phyloP scores from a whole-genome alignment of 2,888 invertebrate species.

The Drosophila borealis region DNA sequence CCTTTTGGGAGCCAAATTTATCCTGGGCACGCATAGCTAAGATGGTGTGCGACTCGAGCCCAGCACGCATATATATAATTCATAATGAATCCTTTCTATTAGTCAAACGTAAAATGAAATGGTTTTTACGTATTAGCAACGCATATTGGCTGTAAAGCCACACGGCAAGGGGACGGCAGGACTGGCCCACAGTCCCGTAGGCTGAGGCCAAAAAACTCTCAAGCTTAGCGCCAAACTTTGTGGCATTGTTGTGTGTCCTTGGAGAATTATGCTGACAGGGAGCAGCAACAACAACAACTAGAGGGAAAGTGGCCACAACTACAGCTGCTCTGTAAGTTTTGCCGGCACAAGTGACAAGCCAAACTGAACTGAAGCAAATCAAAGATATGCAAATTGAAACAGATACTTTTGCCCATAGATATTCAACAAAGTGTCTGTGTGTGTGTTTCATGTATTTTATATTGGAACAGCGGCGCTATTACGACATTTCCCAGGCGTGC shows the following conservation, averaged over 20 bases:
- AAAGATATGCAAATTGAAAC: conserved; percentile 81
- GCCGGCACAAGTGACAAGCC: conserved; percentile 20
- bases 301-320: conserved; percentile 34
- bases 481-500: conserved; percentile 72
- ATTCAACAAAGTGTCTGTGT: conserved; percentile 23
- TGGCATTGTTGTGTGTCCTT: conserved; percentile 68
- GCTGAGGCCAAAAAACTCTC: conserved; percentile 54
- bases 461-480: conserved; percentile 68
- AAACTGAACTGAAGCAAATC: conserved; percentile 63
- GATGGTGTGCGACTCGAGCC: conserved; percentile 17
- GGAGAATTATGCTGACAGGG: conserved; percentile 63
- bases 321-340: conserved; percentile 41
- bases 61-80: conserved; percentile 70
- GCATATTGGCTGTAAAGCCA: conserved; percentile 73
- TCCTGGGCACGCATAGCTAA: conserved; percentile 58
- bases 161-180: conserved; percentile 15
- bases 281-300: conserved; percentile 15
- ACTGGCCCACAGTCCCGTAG: conserved; percentile 19
- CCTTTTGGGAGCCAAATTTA: conserved; percentile 53
- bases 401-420: conserved; percentile 65
- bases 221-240: conserved; percentile 60
- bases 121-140: conserved; percentile 71
- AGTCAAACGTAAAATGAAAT: conserved; percentile 79
- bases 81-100: conserved; percentile 82
- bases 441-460: conserved; percentile 63